Evolutionary conservation across 1,140 invertebrate genomes (phyloP).

Genomic region (Lepidurus packardi): DNA sequence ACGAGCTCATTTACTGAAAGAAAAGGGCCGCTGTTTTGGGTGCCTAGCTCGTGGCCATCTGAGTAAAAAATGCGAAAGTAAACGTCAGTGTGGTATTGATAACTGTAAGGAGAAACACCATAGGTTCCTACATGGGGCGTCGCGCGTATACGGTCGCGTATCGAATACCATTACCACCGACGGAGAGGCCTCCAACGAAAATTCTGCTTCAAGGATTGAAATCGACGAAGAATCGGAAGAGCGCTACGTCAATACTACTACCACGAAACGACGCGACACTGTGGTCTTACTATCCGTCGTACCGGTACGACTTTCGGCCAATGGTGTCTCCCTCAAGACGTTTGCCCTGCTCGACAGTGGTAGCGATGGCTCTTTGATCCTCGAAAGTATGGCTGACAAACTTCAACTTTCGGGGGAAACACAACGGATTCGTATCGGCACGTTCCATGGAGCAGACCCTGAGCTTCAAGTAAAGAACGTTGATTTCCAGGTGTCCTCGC

Average conservation of each 20-base stretch:
- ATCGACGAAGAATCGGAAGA: background rate
- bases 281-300: conserved; percentile 12
- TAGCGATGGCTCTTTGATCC: background rate
- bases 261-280: background rate
- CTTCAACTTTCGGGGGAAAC: background rate
- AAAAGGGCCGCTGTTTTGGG: background rate
- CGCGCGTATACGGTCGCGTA: background rate
- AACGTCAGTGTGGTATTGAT: background rate
- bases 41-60: background rate
- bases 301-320: background rate
- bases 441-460: conserved; percentile 27
- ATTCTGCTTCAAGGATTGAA: too few relatives aligned
- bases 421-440: background rate
- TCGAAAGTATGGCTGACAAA: background rate
- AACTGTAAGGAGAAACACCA: conserved; percentile 24
- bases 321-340: background rate
- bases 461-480: background rate
- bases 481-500: background rate
- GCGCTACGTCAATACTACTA: background rate
- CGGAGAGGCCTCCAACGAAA: background rate
- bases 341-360: conserved; percentile 22
- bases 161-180: background rate
- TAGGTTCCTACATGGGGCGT: conserved; percentile 19
- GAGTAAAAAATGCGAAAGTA: background rate
- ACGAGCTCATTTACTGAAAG: background rate